phyloP scores from a whole-genome alignment of 2,888 invertebrate genomes.

The Taphrorychus bicolor region DNA sequence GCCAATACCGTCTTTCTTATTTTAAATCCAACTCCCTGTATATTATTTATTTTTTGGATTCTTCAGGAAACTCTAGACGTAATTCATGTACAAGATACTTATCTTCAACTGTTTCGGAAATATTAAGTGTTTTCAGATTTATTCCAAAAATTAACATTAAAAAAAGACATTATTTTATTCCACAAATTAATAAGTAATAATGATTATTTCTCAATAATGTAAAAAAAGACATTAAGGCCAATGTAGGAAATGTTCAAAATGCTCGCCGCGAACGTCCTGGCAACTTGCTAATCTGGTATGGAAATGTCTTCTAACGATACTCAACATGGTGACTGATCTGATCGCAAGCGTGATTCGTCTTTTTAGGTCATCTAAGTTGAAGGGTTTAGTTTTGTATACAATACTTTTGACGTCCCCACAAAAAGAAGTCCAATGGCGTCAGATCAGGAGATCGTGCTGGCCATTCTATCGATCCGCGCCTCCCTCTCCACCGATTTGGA shows the following conservation, averaged over 20 bases:
- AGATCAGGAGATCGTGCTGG: background rate
- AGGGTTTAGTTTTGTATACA: background rate
- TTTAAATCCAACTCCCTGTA: too few species aligned
- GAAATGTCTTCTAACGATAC: background rate
- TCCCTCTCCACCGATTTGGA: background rate
- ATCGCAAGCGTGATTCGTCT: background rate
- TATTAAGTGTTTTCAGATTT: too few species aligned
- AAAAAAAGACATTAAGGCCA: too few species aligned
- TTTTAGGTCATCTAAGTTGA: background rate
- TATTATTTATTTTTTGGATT: too few species aligned
- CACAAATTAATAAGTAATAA: too few species aligned
- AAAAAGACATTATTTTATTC: too few species aligned
- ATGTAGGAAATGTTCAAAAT: background rate
- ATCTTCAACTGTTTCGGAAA: too few species aligned
- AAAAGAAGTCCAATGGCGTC: background rate
- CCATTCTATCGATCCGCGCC: background rate
- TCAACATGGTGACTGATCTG: background rate
- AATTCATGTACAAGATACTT: too few species aligned
- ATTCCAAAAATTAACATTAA: too few species aligned
- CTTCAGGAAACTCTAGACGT: too few species aligned
- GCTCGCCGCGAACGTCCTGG: background rate
- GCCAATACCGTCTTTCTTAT: too few species aligned
- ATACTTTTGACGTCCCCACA: background rate
- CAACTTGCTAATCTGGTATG: background rate
- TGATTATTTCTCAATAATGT: too few species aligned